Conservation (phyloP, 2,888 invertebrate species). For the Epirrhoe alternata region DNA sequence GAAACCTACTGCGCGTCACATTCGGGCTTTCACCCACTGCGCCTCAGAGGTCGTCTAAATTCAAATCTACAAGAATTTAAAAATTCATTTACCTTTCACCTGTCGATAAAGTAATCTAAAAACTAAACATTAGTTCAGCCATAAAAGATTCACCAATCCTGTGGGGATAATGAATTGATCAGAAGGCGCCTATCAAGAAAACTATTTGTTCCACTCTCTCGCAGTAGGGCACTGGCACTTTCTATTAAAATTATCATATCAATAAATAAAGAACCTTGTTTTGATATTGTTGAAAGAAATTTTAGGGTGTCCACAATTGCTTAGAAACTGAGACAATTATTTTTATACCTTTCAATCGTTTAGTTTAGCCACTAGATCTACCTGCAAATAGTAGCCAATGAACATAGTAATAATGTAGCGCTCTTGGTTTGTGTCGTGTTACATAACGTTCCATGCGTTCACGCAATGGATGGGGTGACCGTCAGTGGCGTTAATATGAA, state of each 20-base stretch:
- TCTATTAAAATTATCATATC: slow-evolving; percentile 81
- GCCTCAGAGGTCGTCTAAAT: too few species aligned
- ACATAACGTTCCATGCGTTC: too few species aligned
- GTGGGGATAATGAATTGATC: slow-evolving; percentile 64
- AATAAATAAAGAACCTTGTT: slow-evolving; percentile 64
- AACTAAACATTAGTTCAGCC: slow-evolving; percentile 33
- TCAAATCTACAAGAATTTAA: too few species aligned
- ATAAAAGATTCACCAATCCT: slow-evolving; percentile 22
- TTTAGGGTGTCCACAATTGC: slow-evolving; percentile 48
- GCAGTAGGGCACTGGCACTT: slow-evolving; percentile 79
- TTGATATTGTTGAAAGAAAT: slow-evolving; percentile 49
- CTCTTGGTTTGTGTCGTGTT: too few species aligned
- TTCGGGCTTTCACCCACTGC: too few species aligned
- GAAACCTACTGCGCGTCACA: too few species aligned
- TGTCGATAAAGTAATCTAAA: slow-evolving; percentile 28
- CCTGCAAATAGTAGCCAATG: too few species aligned
- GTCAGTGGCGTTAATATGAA: too few species aligned
- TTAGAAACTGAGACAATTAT: slow-evolving; percentile 6
- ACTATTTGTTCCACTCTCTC: slow-evolving; percentile 80
- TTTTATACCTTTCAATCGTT: too few species aligned
- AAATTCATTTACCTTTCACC: slow-evolving; percentile 39
- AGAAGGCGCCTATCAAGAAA: slow-evolving; percentile 60
- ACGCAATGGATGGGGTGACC: too few species aligned
- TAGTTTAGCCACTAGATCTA: too few species aligned
- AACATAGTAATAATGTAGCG: too few species aligned